Percentiles rank a stretch among this genome's conserved stretches.
Evolutionary conservation across 1,140 invertebrate species (phyloP).

Genomic region (Achatina immaculata): DNA sequence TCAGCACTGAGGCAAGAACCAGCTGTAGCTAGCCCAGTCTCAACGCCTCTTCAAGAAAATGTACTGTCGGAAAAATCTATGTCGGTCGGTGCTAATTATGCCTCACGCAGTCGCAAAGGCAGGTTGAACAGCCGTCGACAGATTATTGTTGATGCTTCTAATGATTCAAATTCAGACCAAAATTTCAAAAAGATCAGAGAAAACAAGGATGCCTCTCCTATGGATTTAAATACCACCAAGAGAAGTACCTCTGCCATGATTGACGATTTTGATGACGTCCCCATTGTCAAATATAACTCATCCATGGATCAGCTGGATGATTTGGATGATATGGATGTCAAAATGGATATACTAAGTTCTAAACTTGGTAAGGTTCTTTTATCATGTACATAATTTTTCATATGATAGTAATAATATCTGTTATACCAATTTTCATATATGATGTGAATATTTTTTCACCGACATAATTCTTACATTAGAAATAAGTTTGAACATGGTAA

Average conservation of each 20-base stretch:
- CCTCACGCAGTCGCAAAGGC: conserved; percentile 15
- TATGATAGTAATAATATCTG: neutral
- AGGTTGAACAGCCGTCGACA: conserved; percentile 13
- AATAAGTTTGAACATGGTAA: too few relatives aligned
- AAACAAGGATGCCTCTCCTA: conserved; percentile 4
- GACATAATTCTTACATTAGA: too few relatives aligned
- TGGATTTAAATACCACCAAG: neutral
- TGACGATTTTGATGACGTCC: conserved; percentile 32
- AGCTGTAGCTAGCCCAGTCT: neutral
- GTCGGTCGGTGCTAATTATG: neutral
- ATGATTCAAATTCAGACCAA: conserved; percentile 14
- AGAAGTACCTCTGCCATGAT: conserved; percentile 12
- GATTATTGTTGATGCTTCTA: conserved; percentile 31
- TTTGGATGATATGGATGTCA: conserved; percentile 21
- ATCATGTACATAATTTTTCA: neutral
- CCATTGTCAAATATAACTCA: conserved; percentile 3
- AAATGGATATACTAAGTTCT: conserved; percentile 3
- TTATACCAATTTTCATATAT: too few relatives aligned
- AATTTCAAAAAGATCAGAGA: conserved; percentile 9
- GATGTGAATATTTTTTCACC: too few relatives aligned
- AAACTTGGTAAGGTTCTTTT: neutral
- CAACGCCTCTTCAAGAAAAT: neutral
- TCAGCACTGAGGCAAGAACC: conserved; percentile 29
- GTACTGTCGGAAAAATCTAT: conserved; percentile 24
- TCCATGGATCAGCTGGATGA: conserved; percentile 8